Evolutionary conservation across 2,113 vertebrate species (phyloP), one percentile per base, ranked within the genome.

Genomic region (Pipra filicauda): DNA sequence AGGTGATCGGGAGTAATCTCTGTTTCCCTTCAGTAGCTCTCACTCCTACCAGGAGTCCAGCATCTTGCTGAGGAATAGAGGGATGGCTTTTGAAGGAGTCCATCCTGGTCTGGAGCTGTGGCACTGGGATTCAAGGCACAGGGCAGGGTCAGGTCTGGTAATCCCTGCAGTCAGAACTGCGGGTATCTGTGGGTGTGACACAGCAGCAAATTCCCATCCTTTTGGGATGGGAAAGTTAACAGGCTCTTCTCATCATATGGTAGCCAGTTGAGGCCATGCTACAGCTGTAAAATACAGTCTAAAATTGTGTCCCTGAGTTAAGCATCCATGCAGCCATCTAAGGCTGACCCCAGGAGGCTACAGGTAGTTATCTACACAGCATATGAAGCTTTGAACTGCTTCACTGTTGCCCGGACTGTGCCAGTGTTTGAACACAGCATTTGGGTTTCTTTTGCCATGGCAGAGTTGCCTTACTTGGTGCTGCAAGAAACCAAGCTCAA

Each of bases 281-380:
- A 28, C 48, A 6, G 4, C 37, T 88, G 22, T 8, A 9, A 52
- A 91, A n/a, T 11, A 5, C 37, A 54, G 26, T 24, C 31, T 14
- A 2, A 74, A 46, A 11, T 0, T 30, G 17, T 24, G 20, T 30
- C 26, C 30, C 58, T 65, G 49, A 43, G 31, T 35, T 5, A 13
- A 26, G 28, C 59, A 23, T 18, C 48, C 14, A 0, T 27, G 15
- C 3, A 43, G 35, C 7, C 37, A 7, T 26, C 24, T 20, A 1
- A 7, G 20, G 70, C 37, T 74, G 46, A 4, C 26, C 43, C 59
- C 19, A 4, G 2, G 28, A 54, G 43, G 35, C 18, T 46, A 12
- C 31, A 3, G 6, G 33, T 11, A 15, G 2, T 10, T 43, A 43
- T 2, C 35, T 18, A 2, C 27, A 16, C 39, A 35, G 51, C 1